A percentile compares a stretch with the other conserved stretches of the same genome.
phyloP scores from a whole-genome alignment of 2,113 vertebrate species.

The Amphilophus citrinellus region DNA sequence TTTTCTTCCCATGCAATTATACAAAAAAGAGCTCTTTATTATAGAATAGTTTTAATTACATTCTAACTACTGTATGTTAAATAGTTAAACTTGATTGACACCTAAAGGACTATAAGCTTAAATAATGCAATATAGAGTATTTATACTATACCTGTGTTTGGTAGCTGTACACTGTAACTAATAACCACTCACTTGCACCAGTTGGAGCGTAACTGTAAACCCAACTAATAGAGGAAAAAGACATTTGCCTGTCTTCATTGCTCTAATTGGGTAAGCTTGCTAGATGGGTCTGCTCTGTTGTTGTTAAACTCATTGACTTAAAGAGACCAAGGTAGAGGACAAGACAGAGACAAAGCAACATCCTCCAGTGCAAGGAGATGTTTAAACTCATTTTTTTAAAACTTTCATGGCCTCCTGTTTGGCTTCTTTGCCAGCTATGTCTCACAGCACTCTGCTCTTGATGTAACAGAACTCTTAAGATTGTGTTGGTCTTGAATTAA shows the following conservation, averaged over 20 bases:
- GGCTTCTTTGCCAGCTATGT: conserved; percentile 34
- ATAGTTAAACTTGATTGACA: conserved; percentile 37
- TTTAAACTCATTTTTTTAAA: conserved; percentile 57
- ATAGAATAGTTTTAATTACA: conserved; percentile 13
- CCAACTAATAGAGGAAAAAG: conserved; percentile 49
- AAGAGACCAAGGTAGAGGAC: conserved; percentile 47
- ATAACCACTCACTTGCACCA: conserved; percentile 57
- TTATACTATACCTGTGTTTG: conserved; percentile 15
- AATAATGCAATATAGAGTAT: conserved; percentile 9
- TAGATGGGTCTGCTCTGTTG: conserved; percentile 47
- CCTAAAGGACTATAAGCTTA: conserved; percentile 49
- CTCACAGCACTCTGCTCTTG: conserved; percentile 18
- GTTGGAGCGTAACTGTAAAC: conserved; percentile 48
- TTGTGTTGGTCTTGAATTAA: conserved; percentile 65
- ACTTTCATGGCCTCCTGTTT: conserved; percentile 64
- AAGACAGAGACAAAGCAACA: conserved; percentile 38
- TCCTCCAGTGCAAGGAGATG: conserved; percentile 53
- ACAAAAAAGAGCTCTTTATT: neutral
- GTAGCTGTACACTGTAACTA: conserved; percentile 44
- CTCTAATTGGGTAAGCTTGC: conserved; percentile 74
- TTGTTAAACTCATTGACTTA: conserved; percentile 73
- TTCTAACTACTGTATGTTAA: conserved; percentile 1
- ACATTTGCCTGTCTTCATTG: conserved; percentile 66
- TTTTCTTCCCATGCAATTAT: neutral
- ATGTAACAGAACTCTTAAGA: conserved; percentile 56